Evolutionary conservation across 2,888 invertebrate genomes (phyloP).

Genomic region (Dasypolia templi): DNA sequence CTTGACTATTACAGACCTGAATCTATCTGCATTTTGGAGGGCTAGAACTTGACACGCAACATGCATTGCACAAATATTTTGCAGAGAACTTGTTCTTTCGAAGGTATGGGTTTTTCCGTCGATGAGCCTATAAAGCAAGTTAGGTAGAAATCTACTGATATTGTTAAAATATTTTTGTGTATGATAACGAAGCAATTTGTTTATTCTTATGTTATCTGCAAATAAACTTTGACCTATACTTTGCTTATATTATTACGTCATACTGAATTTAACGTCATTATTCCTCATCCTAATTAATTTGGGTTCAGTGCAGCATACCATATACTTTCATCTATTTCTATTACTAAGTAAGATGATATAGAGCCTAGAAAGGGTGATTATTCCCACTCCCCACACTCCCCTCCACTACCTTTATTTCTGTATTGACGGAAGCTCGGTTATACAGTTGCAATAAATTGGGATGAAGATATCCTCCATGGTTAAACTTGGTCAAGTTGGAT

Average conservation of each 20-base stretch:
- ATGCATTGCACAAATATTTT: not conserved
- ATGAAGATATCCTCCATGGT: not conserved
- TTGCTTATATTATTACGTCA: not conserved
- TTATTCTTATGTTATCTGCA: conserved; percentile 30
- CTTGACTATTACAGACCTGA: not conserved
- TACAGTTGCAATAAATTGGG: too few species aligned
- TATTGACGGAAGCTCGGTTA: too few species aligned
- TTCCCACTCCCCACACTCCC: too few species aligned
- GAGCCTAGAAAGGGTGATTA: too few species aligned
- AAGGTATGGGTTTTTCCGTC: not conserved
- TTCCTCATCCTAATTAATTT: not conserved
- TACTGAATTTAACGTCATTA: not conserved
- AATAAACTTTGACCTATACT: conserved; percentile 17
- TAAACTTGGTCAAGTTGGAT: not conserved
- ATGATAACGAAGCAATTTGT: conserved; percentile 10
- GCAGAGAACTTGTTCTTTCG: not conserved
- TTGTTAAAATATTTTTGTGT: conserved; percentile 12
- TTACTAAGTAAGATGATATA: not conserved
- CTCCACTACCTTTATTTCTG: too few species aligned
- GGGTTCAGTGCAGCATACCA: not conserved
- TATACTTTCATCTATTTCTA: not conserved
- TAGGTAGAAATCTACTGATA: not conserved
- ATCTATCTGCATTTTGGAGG: not conserved
- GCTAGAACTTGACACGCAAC: not conserved
- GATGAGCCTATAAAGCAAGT: not conserved